Percentiles rank a stretch among this genome's conserved stretches.
phyloP scores from a whole-genome alignment of 1,140 invertebrate genomes.

The Riptortus pedestris region DNA sequence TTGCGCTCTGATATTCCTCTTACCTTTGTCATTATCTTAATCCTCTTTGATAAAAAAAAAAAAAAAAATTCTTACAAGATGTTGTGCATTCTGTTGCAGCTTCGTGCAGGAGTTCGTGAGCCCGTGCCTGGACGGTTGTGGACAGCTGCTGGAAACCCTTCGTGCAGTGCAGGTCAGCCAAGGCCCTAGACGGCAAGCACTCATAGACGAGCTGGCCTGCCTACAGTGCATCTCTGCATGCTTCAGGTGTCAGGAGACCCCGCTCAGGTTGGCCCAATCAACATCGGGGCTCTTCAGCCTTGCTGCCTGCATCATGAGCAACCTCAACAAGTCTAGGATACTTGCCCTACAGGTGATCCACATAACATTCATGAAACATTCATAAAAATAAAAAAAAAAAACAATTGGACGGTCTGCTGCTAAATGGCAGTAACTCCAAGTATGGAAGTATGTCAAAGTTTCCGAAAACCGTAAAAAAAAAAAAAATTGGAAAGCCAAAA shows the following conservation, averaged over 20 bases:
- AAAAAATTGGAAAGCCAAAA: no score
- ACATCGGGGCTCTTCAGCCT: slow-evolving; percentile 75
- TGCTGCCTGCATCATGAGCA: slow-evolving; percentile 77
- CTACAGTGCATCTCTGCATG: slow-evolving; percentile 74
- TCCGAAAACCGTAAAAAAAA: no score
- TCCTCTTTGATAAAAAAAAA: no score
- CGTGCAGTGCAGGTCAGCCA: slow-evolving; percentile 72
- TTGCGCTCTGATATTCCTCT: no score
- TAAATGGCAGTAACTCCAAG: no score
- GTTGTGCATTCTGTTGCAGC: slow-evolving; percentile 42
- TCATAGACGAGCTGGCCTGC: slow-evolving; percentile 79
- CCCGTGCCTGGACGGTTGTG: slow-evolving; percentile 70
- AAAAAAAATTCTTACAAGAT: no score
- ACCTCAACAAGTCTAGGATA: slow-evolving; percentile 67
- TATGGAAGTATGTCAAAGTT: no score
- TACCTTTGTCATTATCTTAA: no score
- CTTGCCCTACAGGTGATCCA: slow-evolving; percentile 65
- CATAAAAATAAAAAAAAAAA: no score
- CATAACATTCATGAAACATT: no score
- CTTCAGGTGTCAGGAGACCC: slow-evolving; percentile 59
- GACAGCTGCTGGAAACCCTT: slow-evolving; percentile 65
- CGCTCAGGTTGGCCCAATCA: slow-evolving; percentile 58
- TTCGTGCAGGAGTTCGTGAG: slow-evolving; percentile 83
- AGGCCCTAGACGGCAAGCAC: slow-evolving; percentile 49
- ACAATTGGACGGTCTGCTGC: no score